Base-by-base conservation (phyloP, 2,888 invertebrate genomes). In the Chaetogeoica ovagalla region DNA sequence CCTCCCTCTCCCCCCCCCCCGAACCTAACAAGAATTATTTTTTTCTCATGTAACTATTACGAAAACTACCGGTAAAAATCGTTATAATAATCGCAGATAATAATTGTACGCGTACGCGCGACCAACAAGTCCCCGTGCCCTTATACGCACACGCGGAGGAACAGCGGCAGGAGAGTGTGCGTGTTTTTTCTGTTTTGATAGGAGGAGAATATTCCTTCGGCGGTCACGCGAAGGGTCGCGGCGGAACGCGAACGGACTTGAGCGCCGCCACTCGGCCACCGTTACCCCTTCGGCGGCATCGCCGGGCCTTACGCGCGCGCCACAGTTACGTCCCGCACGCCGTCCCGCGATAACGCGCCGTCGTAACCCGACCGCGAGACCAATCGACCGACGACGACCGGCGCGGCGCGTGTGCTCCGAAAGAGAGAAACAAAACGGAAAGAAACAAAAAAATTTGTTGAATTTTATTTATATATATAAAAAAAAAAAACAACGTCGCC, bases 321-420 rank as follows among this genome's bases (percentile, higher is more conserved):
- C n/a, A n/a, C 69, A 79, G 77, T 79, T 23, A 63, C 77, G 77
- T 79, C 39, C 62, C 77, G 55, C 62, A 62, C 63, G 77, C 70
- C 70, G 77, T 79, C 19, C 23, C 69, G 77, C 55, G 77, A 70
- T 19, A 55, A 48, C 30, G 30, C 30, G 6, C 30, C 71, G 4
- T n/a, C n/a, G n/a, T n/a, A n/a, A n/a, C n/a, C n/a, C n/a, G n/a
- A n/a, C 23, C n/a, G n/a, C 13, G 2, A 65, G 39, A 39, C 57
- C 17, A 13, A n/a, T 30, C 21, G 30, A 39, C 30, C 60, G 52
- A 6, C 19, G 15, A 3, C 2, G 43, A 43, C 39, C 39, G 7
- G 43, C 43, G 9, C 43, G 43, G 43, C 17, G 55, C n/a, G 37
- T 6, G 23, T 13, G 9, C 4, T 30, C 4, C 30, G 30, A n/a